Evolutionary conservation across 2,113 vertebrate species (phyloP).

Genomic region (Zapornia atra): DNA sequence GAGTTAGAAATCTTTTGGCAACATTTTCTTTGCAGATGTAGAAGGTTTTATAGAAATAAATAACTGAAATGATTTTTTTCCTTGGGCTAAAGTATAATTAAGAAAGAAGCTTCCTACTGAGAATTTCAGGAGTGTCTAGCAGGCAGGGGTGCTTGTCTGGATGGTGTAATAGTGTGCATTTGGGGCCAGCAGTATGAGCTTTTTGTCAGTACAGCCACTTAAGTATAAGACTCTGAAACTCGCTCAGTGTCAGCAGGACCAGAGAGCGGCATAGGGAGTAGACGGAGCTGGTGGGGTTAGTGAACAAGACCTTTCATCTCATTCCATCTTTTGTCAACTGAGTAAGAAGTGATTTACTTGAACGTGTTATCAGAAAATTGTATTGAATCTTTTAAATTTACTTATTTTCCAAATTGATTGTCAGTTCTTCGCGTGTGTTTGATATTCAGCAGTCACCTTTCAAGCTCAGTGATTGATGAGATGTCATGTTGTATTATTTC

Average conservation of each 20-base stretch:
- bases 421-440: not conserved
- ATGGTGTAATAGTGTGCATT: not conserved
- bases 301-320: not conserved
- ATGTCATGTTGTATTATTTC: not conserved
- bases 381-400: not conserved
- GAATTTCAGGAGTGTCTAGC: not conserved
- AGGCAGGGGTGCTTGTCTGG: not conserved
- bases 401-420: not conserved
- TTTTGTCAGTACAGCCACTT: not conserved
- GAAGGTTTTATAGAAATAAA: constrained; percentile 1
- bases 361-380: not conserved
- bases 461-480: not conserved
- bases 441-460: not conserved
- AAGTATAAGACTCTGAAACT: not conserved
- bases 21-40: constrained; percentile 33
- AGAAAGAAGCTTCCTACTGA: not conserved
- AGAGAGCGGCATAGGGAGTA: not conserved
- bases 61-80: not conserved
- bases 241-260: not conserved
- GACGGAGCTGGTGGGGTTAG: not conserved
- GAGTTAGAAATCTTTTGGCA: constrained; percentile 13
- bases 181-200: not conserved
- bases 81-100: constrained; percentile 9
- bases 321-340: not conserved
- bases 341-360: not conserved